phyloP scores from a whole-genome alignment of 2,888 invertebrate species.

The Phrixothrix hirtus region DNA sequence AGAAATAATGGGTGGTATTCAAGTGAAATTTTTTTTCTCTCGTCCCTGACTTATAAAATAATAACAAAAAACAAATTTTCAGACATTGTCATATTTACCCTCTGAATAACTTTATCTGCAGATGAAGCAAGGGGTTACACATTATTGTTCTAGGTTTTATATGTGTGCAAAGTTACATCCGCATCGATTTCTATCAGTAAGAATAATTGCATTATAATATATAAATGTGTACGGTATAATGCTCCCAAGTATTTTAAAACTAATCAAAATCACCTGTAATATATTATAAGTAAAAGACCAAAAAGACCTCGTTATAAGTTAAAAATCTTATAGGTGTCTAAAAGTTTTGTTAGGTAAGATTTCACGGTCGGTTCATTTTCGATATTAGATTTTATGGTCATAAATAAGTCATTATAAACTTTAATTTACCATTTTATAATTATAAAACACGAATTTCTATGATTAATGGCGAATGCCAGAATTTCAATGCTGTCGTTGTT shows the following conservation, averaged over 20 bases:
- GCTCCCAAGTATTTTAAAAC: conserved; percentile 3
- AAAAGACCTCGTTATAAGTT: conserved; percentile 14
- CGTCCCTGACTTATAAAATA: no score
- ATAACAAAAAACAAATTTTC: no score
- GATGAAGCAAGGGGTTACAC: no score
- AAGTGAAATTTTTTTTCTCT: no score
- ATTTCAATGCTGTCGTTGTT: conserved; percentile 14
- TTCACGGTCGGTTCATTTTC: conserved; percentile 20
- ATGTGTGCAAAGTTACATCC: no score
- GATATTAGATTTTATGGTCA: conserved; percentile 20
- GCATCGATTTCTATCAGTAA: no score
- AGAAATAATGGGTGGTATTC: no score
- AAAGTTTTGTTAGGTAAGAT: conserved; percentile 20
- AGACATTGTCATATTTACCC: no score
- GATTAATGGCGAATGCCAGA: conserved; percentile 20
- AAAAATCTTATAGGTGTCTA: conserved; percentile 15
- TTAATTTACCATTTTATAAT: conserved; percentile 21
- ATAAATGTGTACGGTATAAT: no score
- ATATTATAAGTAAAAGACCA: neutral
- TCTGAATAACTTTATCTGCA: no score
- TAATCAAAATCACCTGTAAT: conserved; percentile 2
- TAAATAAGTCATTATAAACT: conserved; percentile 27
- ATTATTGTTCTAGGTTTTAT: no score
- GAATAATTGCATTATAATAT: no score
- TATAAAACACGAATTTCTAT: conserved; percentile 16